phyloP scores from a whole-genome alignment of 2,797 vertebrate species.

The Pelobates cultripes region DNA sequence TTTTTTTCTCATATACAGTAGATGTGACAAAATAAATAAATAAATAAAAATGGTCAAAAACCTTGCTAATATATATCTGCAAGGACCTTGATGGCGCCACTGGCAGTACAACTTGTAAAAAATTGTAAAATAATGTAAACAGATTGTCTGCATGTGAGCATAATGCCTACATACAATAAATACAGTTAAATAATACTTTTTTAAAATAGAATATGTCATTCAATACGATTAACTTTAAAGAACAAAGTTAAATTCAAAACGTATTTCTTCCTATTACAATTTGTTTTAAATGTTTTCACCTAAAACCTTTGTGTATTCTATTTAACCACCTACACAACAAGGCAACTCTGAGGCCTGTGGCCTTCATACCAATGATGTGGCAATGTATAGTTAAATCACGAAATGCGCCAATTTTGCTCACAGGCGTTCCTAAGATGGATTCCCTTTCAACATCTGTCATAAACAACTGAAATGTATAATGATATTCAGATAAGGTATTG shows the following conservation, averaged over 20 bases:
- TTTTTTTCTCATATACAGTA: too few species aligned
- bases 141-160: too few species aligned
- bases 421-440: slow-evolving; percentile 52
- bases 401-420: slow-evolving; percentile 20
- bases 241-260: slow-evolving; percentile 76
- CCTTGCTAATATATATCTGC: too few species aligned
- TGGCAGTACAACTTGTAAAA: too few species aligned
- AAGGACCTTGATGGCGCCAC: too few species aligned
- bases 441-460: slow-evolving; percentile 68
- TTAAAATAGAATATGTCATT: slow-evolving; percentile 76
- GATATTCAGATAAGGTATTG: slow-evolving; percentile 27
- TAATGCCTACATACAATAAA: too few species aligned
- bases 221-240: slow-evolving; percentile 97
- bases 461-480: slow-evolving; percentile 56
- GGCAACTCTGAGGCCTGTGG: neutral
- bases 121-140: too few species aligned
- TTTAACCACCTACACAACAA: slow-evolving; percentile 6
- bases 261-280: slow-evolving; percentile 70
- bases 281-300: slow-evolving; percentile 74
- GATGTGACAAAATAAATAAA: too few species aligned
- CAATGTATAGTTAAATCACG: slow-evolving; percentile 37
- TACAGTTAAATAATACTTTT: too few species aligned
- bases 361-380: slow-evolving; percentile 16
- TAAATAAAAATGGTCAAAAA: too few species aligned
- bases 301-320: slow-evolving; percentile 35